These are phyloP conservation scores for Augochlorella aurata DNA, from an alignment of 2,888 invertebrate species.

Conservation along the genomic window DNA sequence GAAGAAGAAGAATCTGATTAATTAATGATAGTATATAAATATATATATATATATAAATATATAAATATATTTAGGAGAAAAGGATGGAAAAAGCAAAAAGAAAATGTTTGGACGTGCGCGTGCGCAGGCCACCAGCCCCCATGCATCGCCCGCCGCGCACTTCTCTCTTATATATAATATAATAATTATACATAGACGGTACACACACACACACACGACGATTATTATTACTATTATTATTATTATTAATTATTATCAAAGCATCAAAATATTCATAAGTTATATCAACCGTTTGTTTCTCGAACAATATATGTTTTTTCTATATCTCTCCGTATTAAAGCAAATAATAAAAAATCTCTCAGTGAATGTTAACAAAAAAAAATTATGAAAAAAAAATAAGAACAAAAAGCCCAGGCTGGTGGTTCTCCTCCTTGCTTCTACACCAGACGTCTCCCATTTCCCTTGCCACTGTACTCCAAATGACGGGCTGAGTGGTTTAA, in stretches of 20 bases:
- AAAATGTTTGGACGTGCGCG: constrained; percentile 77
- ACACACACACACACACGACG: constrained; percentile 62
- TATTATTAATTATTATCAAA: constrained; percentile 78
- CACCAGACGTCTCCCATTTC: constrained; percentile 7
- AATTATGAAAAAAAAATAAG: constrained; percentile 23
- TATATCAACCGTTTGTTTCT: constrained; percentile 81
- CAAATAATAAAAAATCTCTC: constrained; percentile 81
- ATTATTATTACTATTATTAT: constrained; percentile 76
- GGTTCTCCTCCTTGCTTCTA: constrained; percentile 46
- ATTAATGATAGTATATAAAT: constrained; percentile 75
- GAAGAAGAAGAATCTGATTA: constrained; percentile 69
- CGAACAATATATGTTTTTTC: constrained; percentile 81
- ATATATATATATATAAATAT: constrained; percentile 65
- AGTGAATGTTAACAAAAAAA: constrained; percentile 78
- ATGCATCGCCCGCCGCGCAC: constrained; percentile 77
- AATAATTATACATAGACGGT: constrained; percentile 81
- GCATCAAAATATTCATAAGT: constrained; percentile 82
- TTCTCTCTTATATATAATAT: constrained; percentile 78
- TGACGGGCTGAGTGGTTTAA: neutral
- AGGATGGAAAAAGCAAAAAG: constrained; percentile 59
- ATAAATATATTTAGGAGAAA: constrained; percentile 73
- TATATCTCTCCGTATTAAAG: constrained; percentile 81
- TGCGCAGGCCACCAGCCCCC: constrained; percentile 75
- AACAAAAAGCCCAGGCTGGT: constrained; percentile 54
- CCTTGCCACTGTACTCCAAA: neutral